These are phyloP conservation scores for Pangasius sanitwongsei DNA, from an alignment of 2,797 vertebrate species.

Conservation along the genomic window DNA sequence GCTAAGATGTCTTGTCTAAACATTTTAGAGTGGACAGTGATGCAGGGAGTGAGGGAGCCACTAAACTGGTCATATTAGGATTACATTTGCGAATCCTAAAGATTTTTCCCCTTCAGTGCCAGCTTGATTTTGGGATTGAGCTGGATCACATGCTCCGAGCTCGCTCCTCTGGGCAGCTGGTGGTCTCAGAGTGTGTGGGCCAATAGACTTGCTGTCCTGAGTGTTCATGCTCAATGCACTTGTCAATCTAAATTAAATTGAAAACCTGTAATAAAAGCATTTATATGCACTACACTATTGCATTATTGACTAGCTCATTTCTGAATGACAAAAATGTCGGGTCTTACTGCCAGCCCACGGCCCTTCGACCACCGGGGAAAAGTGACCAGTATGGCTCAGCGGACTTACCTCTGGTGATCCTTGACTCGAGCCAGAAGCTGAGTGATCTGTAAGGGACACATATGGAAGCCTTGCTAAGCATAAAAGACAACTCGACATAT, in stretches of 20 bases:
- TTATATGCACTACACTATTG: background rate
- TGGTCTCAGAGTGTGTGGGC: constrained; percentile 47
- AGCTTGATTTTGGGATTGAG: constrained; percentile 35
- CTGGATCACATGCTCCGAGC: constrained; percentile 51
- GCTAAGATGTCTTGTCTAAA: background rate
- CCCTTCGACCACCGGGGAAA: constrained; percentile 50
- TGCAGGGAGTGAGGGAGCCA: constrained; percentile 36
- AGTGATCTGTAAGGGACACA: constrained; percentile 71
- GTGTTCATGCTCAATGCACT: background rate
- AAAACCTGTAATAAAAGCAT: background rate
- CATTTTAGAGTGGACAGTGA: constrained; percentile 17
- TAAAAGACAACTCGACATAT: constrained; percentile 39
- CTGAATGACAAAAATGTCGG: constrained; percentile 4
- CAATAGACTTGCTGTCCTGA: background rate
- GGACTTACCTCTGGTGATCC: constrained; percentile 70
- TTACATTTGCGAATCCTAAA: constrained; percentile 47
- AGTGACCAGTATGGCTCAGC: constrained; percentile 52
- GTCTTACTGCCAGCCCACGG: constrained; percentile 21
- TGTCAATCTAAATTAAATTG: background rate
- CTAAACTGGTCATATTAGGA: constrained; percentile 55
- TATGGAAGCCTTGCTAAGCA: constrained; percentile 61
- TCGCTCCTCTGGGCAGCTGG: constrained; percentile 34
- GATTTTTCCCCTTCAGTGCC: constrained; percentile 44
- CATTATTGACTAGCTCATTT: background rate
- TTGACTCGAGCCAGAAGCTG: constrained; percentile 69